Conservation (phyloP, 2,797 vertebrate genomes). For the Rhinella marina region DNA sequence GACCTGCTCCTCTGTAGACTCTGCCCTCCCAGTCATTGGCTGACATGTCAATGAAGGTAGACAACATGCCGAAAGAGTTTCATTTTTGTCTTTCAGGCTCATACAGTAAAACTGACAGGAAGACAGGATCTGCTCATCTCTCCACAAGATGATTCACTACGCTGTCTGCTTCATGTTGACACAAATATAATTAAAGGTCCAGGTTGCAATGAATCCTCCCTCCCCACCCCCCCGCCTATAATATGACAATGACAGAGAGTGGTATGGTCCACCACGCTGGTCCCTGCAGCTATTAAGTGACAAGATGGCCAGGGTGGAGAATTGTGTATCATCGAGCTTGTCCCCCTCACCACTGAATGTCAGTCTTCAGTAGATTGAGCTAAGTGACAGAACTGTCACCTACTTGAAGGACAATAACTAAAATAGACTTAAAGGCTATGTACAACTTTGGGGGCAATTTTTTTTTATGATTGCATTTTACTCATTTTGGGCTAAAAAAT, state of each 20-base stretch:
- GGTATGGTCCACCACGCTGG: constrained; percentile 27
- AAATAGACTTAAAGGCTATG: background rate
- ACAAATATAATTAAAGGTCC: constrained; percentile 43
- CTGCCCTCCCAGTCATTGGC: constrained; percentile 18
- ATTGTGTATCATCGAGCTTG: constrained; percentile 1
- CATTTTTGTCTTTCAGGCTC: background rate
- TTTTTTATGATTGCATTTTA: no score
- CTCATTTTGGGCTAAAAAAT: no score
- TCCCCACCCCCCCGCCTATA: background rate
- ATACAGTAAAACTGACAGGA: constrained; percentile 11
- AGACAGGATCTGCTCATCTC: background rate
- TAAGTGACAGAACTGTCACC: background rate
- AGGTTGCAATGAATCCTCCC: constrained; percentile 5
- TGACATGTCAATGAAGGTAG: constrained; percentile 25
- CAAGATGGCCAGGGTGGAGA: constrained; percentile 4
- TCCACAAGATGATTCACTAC: constrained; percentile 4
- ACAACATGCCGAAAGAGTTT: background rate
- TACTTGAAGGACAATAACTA: background rate
- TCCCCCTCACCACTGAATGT: background rate
- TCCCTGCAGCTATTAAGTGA: constrained; percentile 33
- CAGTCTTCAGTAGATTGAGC: background rate
- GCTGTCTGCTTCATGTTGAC: background rate
- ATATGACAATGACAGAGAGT: constrained; percentile 40
- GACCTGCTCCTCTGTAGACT: background rate
- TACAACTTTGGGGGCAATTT: no score